Conservation (phyloP, 2,113 vertebrate genomes). For the Salvelinus namaycush region DNA sequence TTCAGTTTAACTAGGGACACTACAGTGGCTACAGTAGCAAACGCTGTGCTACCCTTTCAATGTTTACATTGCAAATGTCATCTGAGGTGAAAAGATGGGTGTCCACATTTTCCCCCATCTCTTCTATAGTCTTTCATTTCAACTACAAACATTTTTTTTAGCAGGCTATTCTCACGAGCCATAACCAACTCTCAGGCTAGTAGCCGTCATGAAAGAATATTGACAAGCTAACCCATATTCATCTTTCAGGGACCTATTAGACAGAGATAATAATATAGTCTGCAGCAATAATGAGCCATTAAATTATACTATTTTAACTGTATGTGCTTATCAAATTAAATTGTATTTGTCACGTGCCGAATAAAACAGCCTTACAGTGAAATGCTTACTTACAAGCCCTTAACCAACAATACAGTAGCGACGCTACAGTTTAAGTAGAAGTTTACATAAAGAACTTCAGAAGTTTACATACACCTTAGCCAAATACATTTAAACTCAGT, state of each 20-base stretch:
- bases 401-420: too few relatives aligned
- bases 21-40: too few relatives aligned
- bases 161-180: background rate
- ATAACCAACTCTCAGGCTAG: background rate
- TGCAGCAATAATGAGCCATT: constrained; percentile 26
- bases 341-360: too few relatives aligned
- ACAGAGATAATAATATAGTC: background rate
- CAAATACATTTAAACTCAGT: too few relatives aligned
- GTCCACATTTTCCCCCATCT: background rate
- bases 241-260: constrained; percentile 11
- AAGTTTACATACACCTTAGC: too few relatives aligned
- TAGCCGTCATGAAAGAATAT: too few relatives aligned
- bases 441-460: too few relatives aligned
- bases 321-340: background rate
- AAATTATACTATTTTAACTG: constrained; percentile 16
- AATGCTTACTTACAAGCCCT: too few relatives aligned
- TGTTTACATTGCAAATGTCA: background rate
- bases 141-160: background rate
- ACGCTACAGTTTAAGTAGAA: too few relatives aligned
- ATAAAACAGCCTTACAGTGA: too few relatives aligned
- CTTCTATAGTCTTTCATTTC: background rate
- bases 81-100: background rate
- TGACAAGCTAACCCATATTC: background rate
- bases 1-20: too few relatives aligned
- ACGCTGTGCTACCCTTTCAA: too few relatives aligned